phyloP scores from a whole-genome alignment of 2,797 vertebrate species.

The Leuciscus waleckii region DNA sequence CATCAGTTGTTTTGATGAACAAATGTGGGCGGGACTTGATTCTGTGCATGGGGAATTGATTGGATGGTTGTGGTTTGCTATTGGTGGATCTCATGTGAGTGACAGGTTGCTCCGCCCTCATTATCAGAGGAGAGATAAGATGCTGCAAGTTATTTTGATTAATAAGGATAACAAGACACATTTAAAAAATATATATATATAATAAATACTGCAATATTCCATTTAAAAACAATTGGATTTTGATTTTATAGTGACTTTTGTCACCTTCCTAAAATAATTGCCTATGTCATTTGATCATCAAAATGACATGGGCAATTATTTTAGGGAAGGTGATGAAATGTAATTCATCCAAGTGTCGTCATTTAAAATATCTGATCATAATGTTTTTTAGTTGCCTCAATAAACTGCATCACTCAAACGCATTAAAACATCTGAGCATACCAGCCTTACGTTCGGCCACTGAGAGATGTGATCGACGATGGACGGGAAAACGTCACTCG shows the following conservation, averaged over 20 bases:
- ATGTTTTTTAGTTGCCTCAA: background rate
- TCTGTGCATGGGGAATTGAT: background rate
- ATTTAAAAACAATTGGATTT: background rate
- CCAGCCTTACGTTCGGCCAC: background rate
- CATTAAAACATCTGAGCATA: background rate
- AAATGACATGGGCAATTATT: too few relatives aligned
- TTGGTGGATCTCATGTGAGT: background rate
- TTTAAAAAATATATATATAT: too few relatives aligned
- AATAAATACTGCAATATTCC: background rate
- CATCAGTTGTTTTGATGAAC: slow-evolving; percentile 1
- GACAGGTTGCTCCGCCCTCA: background rate
- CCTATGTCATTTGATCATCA: too few relatives aligned
- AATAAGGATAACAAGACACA: background rate
- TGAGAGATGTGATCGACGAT: slow-evolving; percentile 2
- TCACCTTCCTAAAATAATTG: too few relatives aligned
- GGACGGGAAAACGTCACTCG: background rate
- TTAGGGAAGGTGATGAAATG: too few relatives aligned
- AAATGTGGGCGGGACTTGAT: background rate
- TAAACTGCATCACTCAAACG: background rate
- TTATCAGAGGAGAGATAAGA: background rate
- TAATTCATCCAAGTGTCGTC: background rate
- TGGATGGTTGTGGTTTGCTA: background rate
- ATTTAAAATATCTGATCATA: background rate
- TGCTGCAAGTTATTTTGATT: background rate
- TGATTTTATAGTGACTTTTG: background rate